Evolutionary conservation across 2,888 invertebrate species (phyloP).

Genomic region (Agelastica alni): DNA sequence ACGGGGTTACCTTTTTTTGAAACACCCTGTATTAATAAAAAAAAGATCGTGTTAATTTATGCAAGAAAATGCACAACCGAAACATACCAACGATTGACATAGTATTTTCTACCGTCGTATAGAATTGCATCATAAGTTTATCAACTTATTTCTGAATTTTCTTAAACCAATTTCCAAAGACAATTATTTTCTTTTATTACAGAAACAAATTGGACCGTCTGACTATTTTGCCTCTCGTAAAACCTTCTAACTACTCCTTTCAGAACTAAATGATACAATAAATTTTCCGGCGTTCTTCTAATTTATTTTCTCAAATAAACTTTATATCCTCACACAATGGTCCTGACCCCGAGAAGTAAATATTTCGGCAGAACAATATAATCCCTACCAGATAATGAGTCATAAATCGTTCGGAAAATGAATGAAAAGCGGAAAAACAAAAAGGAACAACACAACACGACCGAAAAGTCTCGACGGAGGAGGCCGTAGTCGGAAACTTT

Average conservation of each 20-base stretch:
- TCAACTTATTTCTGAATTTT: constrained; percentile 1
- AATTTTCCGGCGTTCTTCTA: constrained; percentile 33
- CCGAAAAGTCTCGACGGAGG: constrained; percentile 14
- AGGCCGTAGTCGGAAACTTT: not conserved
- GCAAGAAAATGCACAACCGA: no score
- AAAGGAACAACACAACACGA: constrained; percentile 24
- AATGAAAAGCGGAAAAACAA: constrained; percentile 41
- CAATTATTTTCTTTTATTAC: constrained; percentile 22
- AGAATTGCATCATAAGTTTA: no score
- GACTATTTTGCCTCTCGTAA: constrained; percentile 29
- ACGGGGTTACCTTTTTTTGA: no score
- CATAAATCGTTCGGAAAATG: constrained; percentile 45
- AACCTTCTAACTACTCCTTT: constrained; percentile 28
- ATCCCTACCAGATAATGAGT: constrained; percentile 43
- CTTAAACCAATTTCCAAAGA: constrained; percentile 10
- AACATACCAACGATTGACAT: no score
- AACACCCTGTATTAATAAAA: no score
- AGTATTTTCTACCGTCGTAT: no score
- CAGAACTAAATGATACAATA: constrained; percentile 34
- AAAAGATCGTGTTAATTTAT: no score
- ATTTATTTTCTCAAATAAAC: constrained; percentile 33
- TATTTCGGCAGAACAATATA: constrained; percentile 43
- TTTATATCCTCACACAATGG: constrained; percentile 35
- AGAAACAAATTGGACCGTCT: constrained; percentile 27
- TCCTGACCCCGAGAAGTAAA: constrained; percentile 36